Percentiles rank a stretch among this genome's conserved stretches.
Evolutionary conservation across 2,113 vertebrate genomes (phyloP).

Genomic region (Melanostigma gelatinosum): DNA sequence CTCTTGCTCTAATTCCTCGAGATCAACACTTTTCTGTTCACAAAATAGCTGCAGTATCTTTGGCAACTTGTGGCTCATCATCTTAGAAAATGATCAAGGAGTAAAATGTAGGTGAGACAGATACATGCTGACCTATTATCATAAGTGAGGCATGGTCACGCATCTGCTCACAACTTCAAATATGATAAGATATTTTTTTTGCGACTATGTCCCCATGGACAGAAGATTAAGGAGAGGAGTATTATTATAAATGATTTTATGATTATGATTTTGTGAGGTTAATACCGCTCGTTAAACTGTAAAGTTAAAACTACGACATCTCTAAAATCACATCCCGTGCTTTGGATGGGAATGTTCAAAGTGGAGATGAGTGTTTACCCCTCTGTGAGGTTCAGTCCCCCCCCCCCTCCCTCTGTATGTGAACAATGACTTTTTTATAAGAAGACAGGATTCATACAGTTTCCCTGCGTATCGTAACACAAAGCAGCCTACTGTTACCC

Average conservation of each 20-base stretch:
- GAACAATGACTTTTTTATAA: conserved; percentile 39
- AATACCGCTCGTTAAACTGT: not conserved
- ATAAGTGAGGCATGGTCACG: too few relatives aligned
- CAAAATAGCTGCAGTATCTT: not conserved
- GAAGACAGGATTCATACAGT: conserved; percentile 22
- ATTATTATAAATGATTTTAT: too few relatives aligned
- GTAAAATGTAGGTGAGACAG: conserved; percentile 28
- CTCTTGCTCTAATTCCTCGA: not conserved
- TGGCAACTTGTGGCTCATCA: not conserved
- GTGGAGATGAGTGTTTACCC: conserved; percentile 51
- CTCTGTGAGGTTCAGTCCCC: conserved; percentile 55
- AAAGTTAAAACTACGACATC: not conserved
- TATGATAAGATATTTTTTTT: not conserved
- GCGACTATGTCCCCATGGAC: not conserved
- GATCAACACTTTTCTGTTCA: not conserved
- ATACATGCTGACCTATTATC: not conserved
- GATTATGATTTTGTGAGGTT: too few relatives aligned
- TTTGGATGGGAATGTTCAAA: conserved; percentile 33
- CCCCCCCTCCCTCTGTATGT: not conserved
- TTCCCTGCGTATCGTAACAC: not conserved
- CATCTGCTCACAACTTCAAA: not conserved
- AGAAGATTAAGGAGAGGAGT: too few relatives aligned
- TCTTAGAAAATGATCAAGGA: not conserved
- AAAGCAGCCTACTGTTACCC: not conserved
- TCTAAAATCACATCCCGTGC: conserved; percentile 40